phyloP scores from a whole-genome alignment of 1,140 invertebrate genomes.

The Metaphire vulgaris region DNA sequence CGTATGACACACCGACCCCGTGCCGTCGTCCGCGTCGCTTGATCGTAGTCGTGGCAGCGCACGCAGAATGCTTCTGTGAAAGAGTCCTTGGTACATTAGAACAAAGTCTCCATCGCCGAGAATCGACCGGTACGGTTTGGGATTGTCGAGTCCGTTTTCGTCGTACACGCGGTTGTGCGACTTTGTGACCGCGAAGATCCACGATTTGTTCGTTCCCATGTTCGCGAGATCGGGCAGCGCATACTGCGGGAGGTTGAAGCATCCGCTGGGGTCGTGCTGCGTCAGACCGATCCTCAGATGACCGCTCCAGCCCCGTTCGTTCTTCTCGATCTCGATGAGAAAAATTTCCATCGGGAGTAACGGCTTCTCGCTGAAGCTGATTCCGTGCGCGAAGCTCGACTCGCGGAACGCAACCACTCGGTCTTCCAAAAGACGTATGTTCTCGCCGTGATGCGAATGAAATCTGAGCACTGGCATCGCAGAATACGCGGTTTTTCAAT shows the following conservation, averaged over 20 bases:
- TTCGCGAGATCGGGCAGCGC: slow-evolving; percentile 82
- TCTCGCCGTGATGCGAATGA: slow-evolving; percentile 80
- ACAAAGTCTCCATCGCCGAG: slow-evolving; percentile 59
- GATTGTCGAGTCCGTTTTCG: slow-evolving; percentile 31
- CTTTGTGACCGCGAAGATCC: slow-evolving; percentile 77
- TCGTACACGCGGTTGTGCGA: slow-evolving; percentile 66
- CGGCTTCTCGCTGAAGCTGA: slow-evolving; percentile 83
- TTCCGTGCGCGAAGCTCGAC: slow-evolving; percentile 83
- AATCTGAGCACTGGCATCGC: slow-evolving; percentile 63
- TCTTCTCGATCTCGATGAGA: slow-evolving; percentile 86
- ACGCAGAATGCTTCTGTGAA: slow-evolving; percentile 64
- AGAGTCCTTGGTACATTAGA: slow-evolving; percentile 68
- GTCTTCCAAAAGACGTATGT: slow-evolving; percentile 77
- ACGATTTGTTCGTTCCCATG: slow-evolving; percentile 66
- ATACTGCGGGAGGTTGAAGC: slow-evolving; percentile 64
- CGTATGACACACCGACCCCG: neutral
- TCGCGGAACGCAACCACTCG: slow-evolving; percentile 81
- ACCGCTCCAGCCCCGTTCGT: slow-evolving; percentile 88
- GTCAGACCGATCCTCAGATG: slow-evolving; percentile 86
- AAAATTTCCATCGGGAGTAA: slow-evolving; percentile 84
- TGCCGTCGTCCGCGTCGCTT: slow-evolving; percentile 21
- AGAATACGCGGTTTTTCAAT: neutral
- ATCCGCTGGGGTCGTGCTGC: slow-evolving; percentile 53
- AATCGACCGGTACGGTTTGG: slow-evolving; percentile 39
- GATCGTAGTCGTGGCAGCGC: slow-evolving; percentile 51